A percentile compares a stretch with the other conserved stretches of the same genome.
Evolutionary conservation across 2,797 vertebrate genomes (phyloP).

Genomic region (Pogonophryne albipinna): DNA sequence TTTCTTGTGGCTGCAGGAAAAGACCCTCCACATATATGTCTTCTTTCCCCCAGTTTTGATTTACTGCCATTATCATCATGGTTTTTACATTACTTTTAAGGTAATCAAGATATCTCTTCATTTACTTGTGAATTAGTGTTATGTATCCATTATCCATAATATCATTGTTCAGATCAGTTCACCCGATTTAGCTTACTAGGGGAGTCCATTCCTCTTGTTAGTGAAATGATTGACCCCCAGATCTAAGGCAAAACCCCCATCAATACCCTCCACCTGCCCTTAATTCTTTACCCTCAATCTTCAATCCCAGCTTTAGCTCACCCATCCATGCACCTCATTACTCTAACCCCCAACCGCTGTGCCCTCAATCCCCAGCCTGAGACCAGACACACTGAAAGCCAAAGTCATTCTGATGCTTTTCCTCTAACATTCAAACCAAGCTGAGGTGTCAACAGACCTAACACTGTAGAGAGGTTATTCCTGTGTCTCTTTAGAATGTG

Average conservation of each 20-base stretch:
- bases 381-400: slow-evolving; percentile 14
- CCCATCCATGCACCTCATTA: slow-evolving; percentile 53
- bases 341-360: slow-evolving; percentile 43
- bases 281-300: slow-evolving; percentile 60
- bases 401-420: slow-evolving; percentile 7
- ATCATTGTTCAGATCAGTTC: slow-evolving; percentile 21
- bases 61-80: neutral
- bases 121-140: neutral
- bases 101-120: slow-evolving; percentile 1
- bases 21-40: neutral
- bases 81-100: slow-evolving; percentile 6
- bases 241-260: slow-evolving; percentile 7
- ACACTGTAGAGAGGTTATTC: neutral
- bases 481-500: neutral
- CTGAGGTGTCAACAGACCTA: neutral
- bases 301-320: slow-evolving; percentile 59
- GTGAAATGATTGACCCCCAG: slow-evolving; percentile 32
- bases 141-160: neutral
- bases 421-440: slow-evolving; percentile 16
- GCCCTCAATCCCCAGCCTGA: slow-evolving; percentile 53
- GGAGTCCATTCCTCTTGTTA: slow-evolving; percentile 1
- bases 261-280: slow-evolving; percentile 51
- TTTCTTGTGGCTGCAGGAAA: slow-evolving; percentile 26
- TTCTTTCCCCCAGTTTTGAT: slow-evolving; percentile 2
- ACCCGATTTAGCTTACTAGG: slow-evolving; percentile 15